Evolutionary conservation across 2,113 vertebrate genomes (phyloP).

Genomic region (Oncorhynchus masou): DNA sequence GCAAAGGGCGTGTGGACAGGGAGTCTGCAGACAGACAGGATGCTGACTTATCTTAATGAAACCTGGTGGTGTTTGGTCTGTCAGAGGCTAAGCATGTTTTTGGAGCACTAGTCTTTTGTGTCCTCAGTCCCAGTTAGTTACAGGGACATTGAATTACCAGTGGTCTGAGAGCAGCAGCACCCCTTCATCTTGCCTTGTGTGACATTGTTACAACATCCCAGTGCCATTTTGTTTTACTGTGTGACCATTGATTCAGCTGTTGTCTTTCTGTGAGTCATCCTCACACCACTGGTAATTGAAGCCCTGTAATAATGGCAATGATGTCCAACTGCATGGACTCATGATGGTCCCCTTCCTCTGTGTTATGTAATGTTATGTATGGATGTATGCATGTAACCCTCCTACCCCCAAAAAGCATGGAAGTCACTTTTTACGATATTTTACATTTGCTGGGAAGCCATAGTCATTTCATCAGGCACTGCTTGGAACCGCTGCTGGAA

Average conservation of each 20-base stretch:
- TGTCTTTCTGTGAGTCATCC: conserved; percentile 28
- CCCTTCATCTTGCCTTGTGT: conserved; percentile 23
- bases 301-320: conserved; percentile 16
- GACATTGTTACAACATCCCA: conserved; percentile 22
- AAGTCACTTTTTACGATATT: conserved; percentile 23
- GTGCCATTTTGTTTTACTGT: conserved; percentile 7
- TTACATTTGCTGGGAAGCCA: conserved; percentile 29
- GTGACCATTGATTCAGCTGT: background rate
- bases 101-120: background rate
- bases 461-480: conserved; percentile 53
- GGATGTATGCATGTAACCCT: conserved; percentile 29
- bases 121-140: background rate
- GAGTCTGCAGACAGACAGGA: background rate
- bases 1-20: no score
- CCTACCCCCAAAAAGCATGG: conserved; percentile 52
- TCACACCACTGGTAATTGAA: conserved; percentile 55
- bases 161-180: conserved; percentile 52
- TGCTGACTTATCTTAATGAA: background rate
- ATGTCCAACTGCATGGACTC: conserved; percentile 69
- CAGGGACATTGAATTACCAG: conserved; percentile 33
- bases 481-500: conserved; percentile 43
- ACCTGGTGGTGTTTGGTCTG: background rate
- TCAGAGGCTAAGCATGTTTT: background rate
- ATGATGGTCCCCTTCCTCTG: conserved; percentile 22
- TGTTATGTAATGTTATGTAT: conserved; percentile 53